A percentile compares a stretch with the other conserved stretches of the same genome.
phyloP scores from a whole-genome alignment of 2,888 invertebrate genomes.

The Enchytraeus crypticus region DNA sequence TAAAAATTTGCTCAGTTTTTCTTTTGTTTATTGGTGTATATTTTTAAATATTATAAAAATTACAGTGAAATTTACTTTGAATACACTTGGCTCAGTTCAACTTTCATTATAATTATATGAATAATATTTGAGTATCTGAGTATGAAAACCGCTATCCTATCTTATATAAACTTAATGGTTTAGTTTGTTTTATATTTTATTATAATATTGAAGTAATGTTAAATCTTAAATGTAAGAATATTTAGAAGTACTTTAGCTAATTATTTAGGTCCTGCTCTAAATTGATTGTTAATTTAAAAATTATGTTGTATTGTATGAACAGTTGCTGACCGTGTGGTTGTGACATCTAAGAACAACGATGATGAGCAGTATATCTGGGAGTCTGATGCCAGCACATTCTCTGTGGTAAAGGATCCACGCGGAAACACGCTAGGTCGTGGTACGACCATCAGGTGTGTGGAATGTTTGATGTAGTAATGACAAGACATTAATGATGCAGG shows the following conservation, averaged over 20 bases:
- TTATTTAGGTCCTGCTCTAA: neutral
- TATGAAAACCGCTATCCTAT: too few relatives aligned
- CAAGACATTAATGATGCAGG: too few relatives aligned
- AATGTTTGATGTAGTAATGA: neutral
- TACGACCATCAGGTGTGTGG: slow-evolving; percentile 64
- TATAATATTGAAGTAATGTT: neutral
- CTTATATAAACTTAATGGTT: too few relatives aligned
- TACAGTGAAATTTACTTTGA: too few relatives aligned
- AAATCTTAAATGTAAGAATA: neutral
- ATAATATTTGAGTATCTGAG: too few relatives aligned
- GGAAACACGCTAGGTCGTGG: slow-evolving; percentile 84
- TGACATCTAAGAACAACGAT: slow-evolving; percentile 87
- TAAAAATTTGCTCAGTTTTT: too few relatives aligned
- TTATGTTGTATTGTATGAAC: slow-evolving; percentile 15
- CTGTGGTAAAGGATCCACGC: slow-evolving; percentile 83
- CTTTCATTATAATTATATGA: too few relatives aligned
- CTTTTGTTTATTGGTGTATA: too few relatives aligned
- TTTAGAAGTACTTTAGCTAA: neutral
- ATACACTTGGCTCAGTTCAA: too few relatives aligned
- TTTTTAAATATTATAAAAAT: too few relatives aligned
- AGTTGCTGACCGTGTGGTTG: slow-evolving; percentile 90
- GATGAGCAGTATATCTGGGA: slow-evolving; percentile 90
- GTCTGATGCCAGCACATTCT: slow-evolving; percentile 83
- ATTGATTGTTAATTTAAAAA: slow-evolving; percentile 5
- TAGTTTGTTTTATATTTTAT: neutral